Conservation (phyloP, 2,888 invertebrate species). For the Drosophila limbata region DNA sequence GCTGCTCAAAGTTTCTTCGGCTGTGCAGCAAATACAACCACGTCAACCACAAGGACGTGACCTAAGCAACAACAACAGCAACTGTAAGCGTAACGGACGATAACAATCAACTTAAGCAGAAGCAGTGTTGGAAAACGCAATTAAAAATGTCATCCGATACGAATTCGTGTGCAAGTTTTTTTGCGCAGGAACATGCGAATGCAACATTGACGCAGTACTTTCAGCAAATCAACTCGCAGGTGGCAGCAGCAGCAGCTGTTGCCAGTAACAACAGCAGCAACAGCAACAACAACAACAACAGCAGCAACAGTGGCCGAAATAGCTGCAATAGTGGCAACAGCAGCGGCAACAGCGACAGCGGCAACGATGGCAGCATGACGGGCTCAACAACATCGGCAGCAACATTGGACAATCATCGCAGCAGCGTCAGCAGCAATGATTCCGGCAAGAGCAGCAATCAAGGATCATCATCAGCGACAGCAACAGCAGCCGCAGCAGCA, state of each 20-base stretch:
- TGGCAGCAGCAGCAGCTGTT: slow-evolving; percentile 69
- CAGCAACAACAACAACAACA: slow-evolving; percentile 43
- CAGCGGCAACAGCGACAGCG: slow-evolving; percentile 58
- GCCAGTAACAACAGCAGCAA: slow-evolving; percentile 45
- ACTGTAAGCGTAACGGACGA: not conserved
- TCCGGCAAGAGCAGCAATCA: slow-evolving; percentile 49
- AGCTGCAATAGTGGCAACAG: slow-evolving; percentile 43
- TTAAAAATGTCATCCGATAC: slow-evolving; percentile 68
- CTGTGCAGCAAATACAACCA: slow-evolving; percentile 60
- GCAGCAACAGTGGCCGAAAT: slow-evolving; percentile 23
- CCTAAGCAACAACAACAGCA: slow-evolving; percentile 38
- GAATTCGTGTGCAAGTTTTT: slow-evolving; percentile 82
- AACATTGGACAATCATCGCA: slow-evolving; percentile 49
- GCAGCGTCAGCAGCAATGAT: slow-evolving; percentile 53
- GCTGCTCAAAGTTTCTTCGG: slow-evolving; percentile 51
- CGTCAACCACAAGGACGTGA: slow-evolving; percentile 69
- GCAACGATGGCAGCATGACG: slow-evolving; percentile 34
- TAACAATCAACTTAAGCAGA: not conserved
- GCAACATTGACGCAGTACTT: slow-evolving; percentile 82
- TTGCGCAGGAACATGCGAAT: slow-evolving; percentile 81
- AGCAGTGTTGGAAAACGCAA: slow-evolving; percentile 30
- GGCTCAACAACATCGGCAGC: slow-evolving; percentile 33
- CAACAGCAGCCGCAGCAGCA: slow-evolving; percentile 53
- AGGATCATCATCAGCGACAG: slow-evolving; percentile 58
- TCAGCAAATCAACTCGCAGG: slow-evolving; percentile 81